Conservation (phyloP, 2,888 invertebrate genomes). For the Campaea margaritaria region DNA sequence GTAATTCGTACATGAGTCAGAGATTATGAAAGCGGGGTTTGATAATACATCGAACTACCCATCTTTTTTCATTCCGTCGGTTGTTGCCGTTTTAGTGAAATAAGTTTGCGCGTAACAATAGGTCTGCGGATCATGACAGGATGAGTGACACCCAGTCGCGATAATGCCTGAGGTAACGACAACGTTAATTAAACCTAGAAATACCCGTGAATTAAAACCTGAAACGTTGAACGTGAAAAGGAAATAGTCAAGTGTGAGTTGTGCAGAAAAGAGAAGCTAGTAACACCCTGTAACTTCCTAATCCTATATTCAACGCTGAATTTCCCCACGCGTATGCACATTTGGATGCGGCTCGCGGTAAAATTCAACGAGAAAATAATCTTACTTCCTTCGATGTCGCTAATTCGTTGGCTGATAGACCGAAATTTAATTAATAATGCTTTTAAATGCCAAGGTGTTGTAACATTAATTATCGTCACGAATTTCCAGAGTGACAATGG, state of each 20-base stretch:
- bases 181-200: background rate
- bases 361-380: conserved; percentile 16
- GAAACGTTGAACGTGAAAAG: conserved; percentile 7
- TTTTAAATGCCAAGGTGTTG: conserved; percentile 5
- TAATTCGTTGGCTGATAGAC: conserved; percentile 40
- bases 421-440: background rate
- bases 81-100: conserved; percentile 4
- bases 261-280: conserved; percentile 61
- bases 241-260: conserved; percentile 15
- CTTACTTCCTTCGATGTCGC: conserved; percentile 19
- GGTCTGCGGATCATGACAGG: background rate
- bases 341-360: conserved; percentile 17
- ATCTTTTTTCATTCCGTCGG: background rate
- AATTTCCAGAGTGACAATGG: conserved; percentile 7
- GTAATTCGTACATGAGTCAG: background rate
- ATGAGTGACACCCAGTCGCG: background rate
- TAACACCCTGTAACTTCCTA: conserved; percentile 74
- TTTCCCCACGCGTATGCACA: conserved; percentile 25
- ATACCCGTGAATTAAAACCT: conserved; percentile 5
- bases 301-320: conserved; percentile 54
- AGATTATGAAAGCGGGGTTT: background rate
- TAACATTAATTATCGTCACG: conserved; percentile 33
- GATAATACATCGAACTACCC: background rate
- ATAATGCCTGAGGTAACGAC: background rate
- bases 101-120: conserved; percentile 1